Evolutionary conservation across 1,140 invertebrate genomes (phyloP), one percentile per base, ranked within the genome.

Genomic region (Lamellibrachia luymesi): DNA sequence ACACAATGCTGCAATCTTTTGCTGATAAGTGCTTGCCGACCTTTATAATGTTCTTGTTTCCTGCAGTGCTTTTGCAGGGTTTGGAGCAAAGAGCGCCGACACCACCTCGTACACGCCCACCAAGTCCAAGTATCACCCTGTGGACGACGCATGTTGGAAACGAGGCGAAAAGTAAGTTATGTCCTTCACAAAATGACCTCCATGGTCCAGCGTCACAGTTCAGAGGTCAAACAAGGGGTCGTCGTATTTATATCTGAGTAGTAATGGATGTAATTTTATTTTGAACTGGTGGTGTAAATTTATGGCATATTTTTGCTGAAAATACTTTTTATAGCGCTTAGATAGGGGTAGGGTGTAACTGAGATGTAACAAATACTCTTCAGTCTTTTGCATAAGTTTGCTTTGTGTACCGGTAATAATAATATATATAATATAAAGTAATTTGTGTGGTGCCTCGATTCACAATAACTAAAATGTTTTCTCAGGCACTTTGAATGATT

Each of bases 121-220:
- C 8, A 97, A 97, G 94, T 94, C 96, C 4, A 97, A 97, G 50
- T 99, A 99, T 96, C 97, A 99, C 96, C 98, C 99, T 2, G 97
- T 99, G n/a, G 97, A 98, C 25, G 97, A 99, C 97, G 98, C 98
- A 0, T 97, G 97, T 94, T 99, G 99, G 99, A 97, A 97, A 94
- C 96, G 97, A 90, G 97, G 97, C 7, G 97, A 98, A 95, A 97
- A 97, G 97, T 98, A 96, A 96, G 96, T 38, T 38, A 38, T 94
- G 6, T 22, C 50, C 10, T 56, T 93, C 89, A 22, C 89, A 13
- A 80, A 80, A 10, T 80, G 64, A 80, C 64, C 64, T 80, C 64
- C 64, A 17, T 17, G 64, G 13, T 8, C 25, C 64, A 80, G 52
- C 0, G 64, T 17, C 64, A 4, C 25, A 2, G 17, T 80, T 80